Base-by-base conservation (phyloP, 2,113 vertebrate genomes). In the Corythoichthys haematopterus region DNA sequence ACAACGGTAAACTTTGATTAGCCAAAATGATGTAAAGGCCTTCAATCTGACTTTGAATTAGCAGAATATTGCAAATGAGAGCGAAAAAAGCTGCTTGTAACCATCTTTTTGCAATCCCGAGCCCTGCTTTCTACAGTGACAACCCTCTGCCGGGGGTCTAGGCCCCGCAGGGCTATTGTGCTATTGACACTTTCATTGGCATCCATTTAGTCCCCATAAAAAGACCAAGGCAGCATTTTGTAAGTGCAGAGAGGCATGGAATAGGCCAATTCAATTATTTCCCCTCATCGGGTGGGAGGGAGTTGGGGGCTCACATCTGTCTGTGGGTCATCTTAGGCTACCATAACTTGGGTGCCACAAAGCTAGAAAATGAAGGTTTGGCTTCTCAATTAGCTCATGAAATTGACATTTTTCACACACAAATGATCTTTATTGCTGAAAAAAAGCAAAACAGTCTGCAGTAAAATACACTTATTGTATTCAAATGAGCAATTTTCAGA, bases 211-310 rank as follows among this genome's bases (percentile, higher is more conserved):
- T 89, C 78, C 83, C 80, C 84, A 83, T 87, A 89, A 92, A 92
- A 91, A 87, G 88, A 87, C 90, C 88, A 90, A 90, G 88, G 82
- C 83, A 84, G 84, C 87, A 92, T 91, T 92, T 93, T 93, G 92
- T 91, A 91, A 89, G 81, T 88, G 85, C 85, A 86, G 61, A 89
- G 89, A 91, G 89, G 82, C 80, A 83, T 71, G 82, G 81, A 80
- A 78, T 50, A 63, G 80, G 73, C 88, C 88, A 91, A 93, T 90
- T 92, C 89, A 91, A 76, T 92, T 90, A 91, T 91, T 86, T 86
- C 78, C 89, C 86, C 76, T 69, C 66, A 60, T 86, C 66, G 70
- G 65, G 53, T 80, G 80, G 88, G 70, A 69, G 70, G 86, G 78
- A 65, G 69, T 78, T 33, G 15, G 7, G 61, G 79, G 73, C 74